Evolutionary conservation across 2,888 invertebrate genomes (phyloP), one percentile per base, ranked within the genome.

Genomic region (Ischnus inquisitorius): DNA sequence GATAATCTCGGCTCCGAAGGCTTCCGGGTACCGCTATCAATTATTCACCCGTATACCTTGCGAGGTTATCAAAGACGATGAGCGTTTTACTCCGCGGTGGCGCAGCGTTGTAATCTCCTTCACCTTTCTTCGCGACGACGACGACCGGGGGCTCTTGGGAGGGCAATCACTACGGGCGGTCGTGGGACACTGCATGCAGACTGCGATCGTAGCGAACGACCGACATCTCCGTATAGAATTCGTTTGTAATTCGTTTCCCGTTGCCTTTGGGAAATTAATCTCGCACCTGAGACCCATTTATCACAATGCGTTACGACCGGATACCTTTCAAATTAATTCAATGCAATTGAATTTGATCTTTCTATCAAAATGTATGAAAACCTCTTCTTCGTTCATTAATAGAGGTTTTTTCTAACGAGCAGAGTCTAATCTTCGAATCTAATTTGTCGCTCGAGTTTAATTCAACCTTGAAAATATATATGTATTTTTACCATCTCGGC

Each of bases 1-100:
- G 80, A 83, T 83, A 80, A 83, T 83, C 83, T 80, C 76, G 77
- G 62, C n/a, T 72, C 28, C 72, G 62, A 39, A 75, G 68, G 80
- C 83, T 83, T 83, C 83, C 83, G 83, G 83, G 83, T 83, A 83
- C 74, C 77, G 72, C 76, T 83, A 83, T 77, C 77, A 83, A 79
- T 80, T 80, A 83, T 83, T 72, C 77, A 62, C 77, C 77, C 77
- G 80, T 77, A 77, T 60, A 60, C 57, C 41, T 39, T 43, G 62
- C 57, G 60, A 51, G 77, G 79, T 80, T 83, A 83, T 83, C 83
- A 83, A 34, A 79, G 83, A 75, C 75, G 79, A 83, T 72, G 79
- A 83, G 76, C 83, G 60, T 83, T 83, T 83, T 76, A 75, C 83
- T 79, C 79, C 75, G 62, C 57, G 79, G 1, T 79, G 71, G 65